Evolutionary conservation across 1,140 invertebrate species (phyloP), one percentile per base, ranked within the genome.

Genomic region (Cecropterus lyciades): DNA sequence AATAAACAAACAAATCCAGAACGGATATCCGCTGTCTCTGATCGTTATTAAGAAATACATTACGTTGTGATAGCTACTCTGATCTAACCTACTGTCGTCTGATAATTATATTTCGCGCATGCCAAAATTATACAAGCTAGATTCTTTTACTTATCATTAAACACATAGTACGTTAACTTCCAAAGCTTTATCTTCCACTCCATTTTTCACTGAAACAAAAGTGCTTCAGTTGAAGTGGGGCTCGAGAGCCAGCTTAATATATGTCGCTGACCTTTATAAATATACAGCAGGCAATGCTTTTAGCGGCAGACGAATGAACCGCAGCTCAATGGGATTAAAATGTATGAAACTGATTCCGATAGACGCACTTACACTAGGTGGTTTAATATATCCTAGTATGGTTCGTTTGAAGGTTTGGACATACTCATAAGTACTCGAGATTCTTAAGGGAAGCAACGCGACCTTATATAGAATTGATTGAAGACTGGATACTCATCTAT

Each of bases 251-350:
- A 55, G 10, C 49, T 43, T 48, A 60, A 60, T 60, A 60, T 46
- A 60, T 60, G 57, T 60, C 27, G 45, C 45, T 59, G 52, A 52
- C 76, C 82, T 84, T 89, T 84, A 92, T 92, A 89, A 89, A 92
- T 92, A 92, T 88, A 90, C 81, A 90, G 69, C 65, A 90, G 87
- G 77, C 84, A 90, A 92, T 92, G 82, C 89, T 89, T 89, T 92
- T 89, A 90, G 71, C 72, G n/a, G 68, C 80, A 85, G 85, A 89
- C 82, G 89, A 82, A 88, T 85, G 81, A 77, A 75, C 40, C 69
- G 53, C 51, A 43, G 60, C 65, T 73, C 62, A 71, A 72, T 70
- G 63, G 70, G 64, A 81, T 87, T 85, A 85, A 86, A 88, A 89
- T 89, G 84, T 84, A 89, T 89, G 86, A 84, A 84, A 76, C 53